Evolutionary conservation across 2,888 invertebrate genomes (phyloP), one percentile per base, ranked within the genome.

Genomic region (Serrognathus titanus): DNA sequence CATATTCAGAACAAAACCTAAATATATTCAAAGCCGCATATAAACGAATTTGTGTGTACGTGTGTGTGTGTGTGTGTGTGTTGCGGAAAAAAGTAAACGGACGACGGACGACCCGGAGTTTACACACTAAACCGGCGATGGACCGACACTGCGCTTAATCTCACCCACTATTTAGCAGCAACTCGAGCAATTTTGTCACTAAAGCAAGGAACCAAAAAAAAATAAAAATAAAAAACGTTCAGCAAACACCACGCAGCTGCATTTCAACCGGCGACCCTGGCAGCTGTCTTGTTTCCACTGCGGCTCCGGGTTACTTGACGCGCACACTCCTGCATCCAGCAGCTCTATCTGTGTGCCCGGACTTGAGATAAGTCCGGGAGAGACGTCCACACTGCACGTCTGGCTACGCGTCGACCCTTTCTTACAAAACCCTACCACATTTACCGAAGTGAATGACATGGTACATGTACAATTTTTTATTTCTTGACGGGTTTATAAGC

Each of bases 261-360:
- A 55, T 48, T 55, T 45, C 49, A 45, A 50, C 55, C 58, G 53
- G 58, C 58, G 59, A 70, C 74, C 75, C 74, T 70, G 68, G 70
- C 71, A 71, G 73, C 73, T 68, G 73, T 73, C 73, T 74, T 69
- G 71, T 65, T 70, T 73, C 71, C 74, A 75, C 76, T 76, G 75
- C 76, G 75, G 74, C 71, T 71, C 66, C 70, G 66, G 70, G 69
- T 66, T 61, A 64, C 65, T 61, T 63, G 68, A 65, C 67, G 74
- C 74, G 74, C 74, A 74, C 65, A 63, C 73, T 71, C 74, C 73
- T 71, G 71, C 71, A 67, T 72, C 72, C 72, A 69, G 52, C 52
- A 58, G 71, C 72, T 70, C 72, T 71, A 69, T 71, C 71, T 71
- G 68, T 71, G 66, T 67, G 66, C 71, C 70, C 69, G 71, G 71